Conservation (phyloP, 2,113 vertebrate species). For the Eubucco bourcierii region DNA sequence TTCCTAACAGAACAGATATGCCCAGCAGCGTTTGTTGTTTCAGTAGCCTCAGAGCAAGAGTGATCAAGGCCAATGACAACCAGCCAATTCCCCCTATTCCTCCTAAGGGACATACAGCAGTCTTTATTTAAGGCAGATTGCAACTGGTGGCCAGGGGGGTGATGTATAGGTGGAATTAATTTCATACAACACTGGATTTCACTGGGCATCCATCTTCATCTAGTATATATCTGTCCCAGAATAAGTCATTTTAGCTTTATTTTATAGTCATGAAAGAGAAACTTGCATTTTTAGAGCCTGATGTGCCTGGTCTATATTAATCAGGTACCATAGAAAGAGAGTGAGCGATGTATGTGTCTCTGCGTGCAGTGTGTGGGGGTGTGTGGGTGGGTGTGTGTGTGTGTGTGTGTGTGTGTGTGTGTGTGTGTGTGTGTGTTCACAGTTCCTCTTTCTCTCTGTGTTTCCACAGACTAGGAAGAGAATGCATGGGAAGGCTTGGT, state of each 20-base stretch:
- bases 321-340: neutral
- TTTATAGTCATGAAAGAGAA: neutral
- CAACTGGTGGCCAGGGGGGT: neutral
- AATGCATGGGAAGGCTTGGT: neutral
- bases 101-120: neutral
- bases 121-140: neutral
- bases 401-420: neutral
- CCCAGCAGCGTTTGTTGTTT: slow-evolving; percentile 41
- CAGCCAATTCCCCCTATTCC: neutral
- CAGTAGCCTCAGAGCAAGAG: slow-evolving; percentile 13
- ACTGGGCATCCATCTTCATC: neutral
- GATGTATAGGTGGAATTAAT: neutral
- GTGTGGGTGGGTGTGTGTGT: too few relatives aligned
- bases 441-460: neutral
- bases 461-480: neutral
- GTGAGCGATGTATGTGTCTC: too few relatives aligned
- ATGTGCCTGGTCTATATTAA: neutral
- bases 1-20: slow-evolving; percentile 44
- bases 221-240: neutral
- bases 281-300: neutral
- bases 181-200: neutral
- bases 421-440: neutral
- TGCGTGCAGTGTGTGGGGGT: too few relatives aligned
- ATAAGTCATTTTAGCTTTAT: neutral
- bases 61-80: slow-evolving; percentile 48